These are phyloP conservation scores for Bathynomus jamesi DNA, from an alignment of 1,140 invertebrate genomes.

Conservation along the genomic window DNA sequence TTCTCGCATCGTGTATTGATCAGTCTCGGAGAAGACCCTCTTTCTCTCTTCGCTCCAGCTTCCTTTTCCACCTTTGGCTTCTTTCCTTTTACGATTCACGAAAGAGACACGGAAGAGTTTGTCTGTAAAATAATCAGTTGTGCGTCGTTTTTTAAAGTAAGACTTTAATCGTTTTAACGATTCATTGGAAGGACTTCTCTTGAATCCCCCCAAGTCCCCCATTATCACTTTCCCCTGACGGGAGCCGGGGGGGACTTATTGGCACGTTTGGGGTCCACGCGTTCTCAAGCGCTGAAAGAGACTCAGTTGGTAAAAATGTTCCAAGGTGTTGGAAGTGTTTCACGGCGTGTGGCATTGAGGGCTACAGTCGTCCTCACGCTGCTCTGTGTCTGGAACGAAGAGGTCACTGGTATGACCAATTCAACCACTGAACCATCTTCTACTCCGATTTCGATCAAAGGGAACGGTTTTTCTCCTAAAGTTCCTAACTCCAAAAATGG, in stretches of 20 bases:
- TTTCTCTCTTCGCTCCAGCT: no score
- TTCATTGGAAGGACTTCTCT: neutral
- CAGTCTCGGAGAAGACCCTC: no score
- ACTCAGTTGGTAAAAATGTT: neutral
- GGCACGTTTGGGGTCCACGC: neutral
- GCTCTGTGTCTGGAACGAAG: neutral
- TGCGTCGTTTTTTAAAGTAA: neutral
- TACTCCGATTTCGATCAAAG: neutral
- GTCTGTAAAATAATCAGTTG: neutral
- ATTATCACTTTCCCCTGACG: no score
- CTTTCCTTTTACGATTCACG: no score
- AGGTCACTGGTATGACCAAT: neutral
- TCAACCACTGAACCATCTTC: neutral
- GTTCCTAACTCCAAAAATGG: no score
- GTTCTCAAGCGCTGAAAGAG: neutral
- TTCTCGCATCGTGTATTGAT: no score
- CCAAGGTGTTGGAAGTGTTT: neutral
- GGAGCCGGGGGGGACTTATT: neutral
- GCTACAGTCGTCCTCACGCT: neutral
- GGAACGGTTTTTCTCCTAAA: no score
- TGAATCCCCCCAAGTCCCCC: neutral
- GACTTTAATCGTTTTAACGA: neutral
- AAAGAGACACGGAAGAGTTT: neutral
- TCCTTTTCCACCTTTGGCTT: no score
- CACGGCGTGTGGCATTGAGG: neutral